Percentiles rank a stretch among this genome's conserved stretches.
Evolutionary conservation across 2,113 vertebrate genomes (phyloP).

Genomic region (Notothenia rossii): DNA sequence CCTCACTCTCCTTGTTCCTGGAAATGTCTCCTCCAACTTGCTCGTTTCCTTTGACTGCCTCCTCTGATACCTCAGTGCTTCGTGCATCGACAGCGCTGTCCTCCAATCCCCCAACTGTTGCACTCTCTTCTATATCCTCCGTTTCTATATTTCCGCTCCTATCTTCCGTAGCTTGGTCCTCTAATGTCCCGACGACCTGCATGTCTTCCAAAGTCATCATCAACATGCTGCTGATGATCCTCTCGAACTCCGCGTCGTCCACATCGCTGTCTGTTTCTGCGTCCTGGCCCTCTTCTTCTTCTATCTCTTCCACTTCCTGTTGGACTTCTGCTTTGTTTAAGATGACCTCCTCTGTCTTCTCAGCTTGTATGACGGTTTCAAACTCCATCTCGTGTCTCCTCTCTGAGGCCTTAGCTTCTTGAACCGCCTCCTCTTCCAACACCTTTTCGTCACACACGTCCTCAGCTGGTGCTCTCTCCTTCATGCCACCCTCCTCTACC

Average conservation of each 20-base stretch:
- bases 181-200: constrained; percentile 33
- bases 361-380: not conserved
- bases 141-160: not conserved
- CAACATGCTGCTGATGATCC: constrained; percentile 75
- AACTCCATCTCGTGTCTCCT: not conserved
- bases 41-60: not conserved
- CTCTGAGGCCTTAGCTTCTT: not conserved
- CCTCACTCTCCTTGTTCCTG: not conserved
- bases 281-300: not conserved
- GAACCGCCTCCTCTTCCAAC: not conserved
- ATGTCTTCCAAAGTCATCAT: constrained; percentile 70
- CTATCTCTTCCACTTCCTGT: constrained; percentile 3
- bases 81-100: not conserved
- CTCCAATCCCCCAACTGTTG: rapidly evolving
- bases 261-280: constrained; percentile 41
- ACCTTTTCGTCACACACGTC: not conserved
- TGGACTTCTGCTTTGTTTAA: constrained; percentile 1
- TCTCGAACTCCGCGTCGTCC: constrained; percentile 64
- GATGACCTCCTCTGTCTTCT: constrained; percentile 4
- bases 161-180: not conserved
- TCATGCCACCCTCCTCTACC: not conserved
- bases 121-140: not conserved
- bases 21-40: not conserved
- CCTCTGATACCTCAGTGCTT: not conserved
- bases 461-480: constrained; percentile 1